Conservation (phyloP, 2,113 vertebrate genomes). For the Pelvicachromis taeniatus region DNA sequence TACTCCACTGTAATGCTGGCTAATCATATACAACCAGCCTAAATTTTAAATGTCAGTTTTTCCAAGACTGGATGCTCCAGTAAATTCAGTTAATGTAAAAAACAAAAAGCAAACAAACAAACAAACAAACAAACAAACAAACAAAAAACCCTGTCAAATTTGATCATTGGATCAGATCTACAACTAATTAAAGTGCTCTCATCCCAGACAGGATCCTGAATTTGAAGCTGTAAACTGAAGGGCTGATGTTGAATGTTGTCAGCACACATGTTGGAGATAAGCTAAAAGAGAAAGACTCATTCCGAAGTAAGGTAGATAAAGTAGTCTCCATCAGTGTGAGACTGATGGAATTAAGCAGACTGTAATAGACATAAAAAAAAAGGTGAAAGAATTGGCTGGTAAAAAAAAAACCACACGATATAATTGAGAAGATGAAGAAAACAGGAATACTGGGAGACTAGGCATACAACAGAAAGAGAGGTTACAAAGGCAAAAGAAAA, state of each 20-base stretch:
- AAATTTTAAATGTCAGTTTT: too few relatives aligned
- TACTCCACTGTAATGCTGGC: too few relatives aligned
- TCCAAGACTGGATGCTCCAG: too few relatives aligned
- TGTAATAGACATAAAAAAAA: background rate
- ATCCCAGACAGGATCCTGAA: background rate
- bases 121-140: too few relatives aligned
- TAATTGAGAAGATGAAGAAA: background rate
- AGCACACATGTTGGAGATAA: background rate
- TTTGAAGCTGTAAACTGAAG: background rate
- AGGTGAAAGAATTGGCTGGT: background rate
- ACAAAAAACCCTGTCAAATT: too few relatives aligned
- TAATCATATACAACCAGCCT: too few relatives aligned
- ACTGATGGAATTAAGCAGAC: background rate
- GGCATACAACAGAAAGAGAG: background rate
- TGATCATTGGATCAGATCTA: too few relatives aligned
- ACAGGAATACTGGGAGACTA: background rate
- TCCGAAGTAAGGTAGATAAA: background rate
- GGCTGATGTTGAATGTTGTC: background rate
- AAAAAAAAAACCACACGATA: accelerated
- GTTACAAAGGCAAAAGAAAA: background rate
- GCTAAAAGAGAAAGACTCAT: background rate
- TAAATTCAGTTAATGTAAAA: too few relatives aligned
- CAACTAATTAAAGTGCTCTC: too few relatives aligned
- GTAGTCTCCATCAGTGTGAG: background rate
- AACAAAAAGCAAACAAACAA: too few relatives aligned